Conservation (phyloP, 2,888 invertebrate species). For the Drosophila fulvimacula region DNA sequence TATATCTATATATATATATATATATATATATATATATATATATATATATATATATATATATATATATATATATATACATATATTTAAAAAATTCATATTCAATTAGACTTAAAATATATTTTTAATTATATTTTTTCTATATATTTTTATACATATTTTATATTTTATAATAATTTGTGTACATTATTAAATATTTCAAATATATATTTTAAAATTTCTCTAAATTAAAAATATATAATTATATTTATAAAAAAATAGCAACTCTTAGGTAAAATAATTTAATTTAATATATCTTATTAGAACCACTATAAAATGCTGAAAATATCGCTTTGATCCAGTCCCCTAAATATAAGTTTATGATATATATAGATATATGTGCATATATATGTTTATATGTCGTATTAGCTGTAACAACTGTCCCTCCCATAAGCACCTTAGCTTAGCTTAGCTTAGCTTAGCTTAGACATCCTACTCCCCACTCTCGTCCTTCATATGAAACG, state of each 20-base stretch:
- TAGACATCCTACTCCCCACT: neutral
- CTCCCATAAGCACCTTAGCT: neutral
- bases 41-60: too few relatives aligned
- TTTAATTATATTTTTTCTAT: too few relatives aligned
- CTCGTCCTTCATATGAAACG: neutral
- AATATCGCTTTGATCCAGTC: slow-evolving; percentile 13
- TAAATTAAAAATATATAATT: neutral
- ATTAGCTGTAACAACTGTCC: slow-evolving; percentile 19
- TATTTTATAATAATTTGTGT: too few relatives aligned
- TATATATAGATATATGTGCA: neutral
- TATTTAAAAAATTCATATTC: too few relatives aligned
- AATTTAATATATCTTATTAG: neutral
- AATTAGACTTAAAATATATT: too few relatives aligned
- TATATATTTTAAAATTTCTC: too few relatives aligned
- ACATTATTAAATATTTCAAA: too few relatives aligned
- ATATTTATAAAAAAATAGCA: neutral
- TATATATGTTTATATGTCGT: slow-evolving; percentile 21
- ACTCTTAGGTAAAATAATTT: neutral
- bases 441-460: slow-evolving; percentile 13
- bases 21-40: too few relatives aligned
- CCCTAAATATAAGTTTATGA: slow-evolving; percentile 1
- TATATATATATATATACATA: too few relatives aligned
- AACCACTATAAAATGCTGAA: slow-evolving; percentile 19
- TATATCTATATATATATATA: too few relatives aligned
- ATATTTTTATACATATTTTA: too few relatives aligned